Evolutionary conservation across 2,888 invertebrate genomes (phyloP).

Genomic region (Pocota personata): DNA sequence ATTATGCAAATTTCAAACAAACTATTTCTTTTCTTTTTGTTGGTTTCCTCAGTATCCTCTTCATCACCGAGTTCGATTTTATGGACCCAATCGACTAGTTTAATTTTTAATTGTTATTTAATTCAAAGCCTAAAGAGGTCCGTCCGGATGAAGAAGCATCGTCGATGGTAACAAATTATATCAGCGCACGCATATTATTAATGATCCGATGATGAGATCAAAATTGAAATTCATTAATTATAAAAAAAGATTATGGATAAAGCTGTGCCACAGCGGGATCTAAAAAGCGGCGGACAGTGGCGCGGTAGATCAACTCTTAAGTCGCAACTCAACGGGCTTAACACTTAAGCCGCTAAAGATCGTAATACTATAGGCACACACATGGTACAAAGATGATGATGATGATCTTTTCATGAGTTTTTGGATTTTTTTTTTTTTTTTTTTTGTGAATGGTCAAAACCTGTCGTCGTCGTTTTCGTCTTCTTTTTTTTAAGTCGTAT

Average conservation of each 20-base stretch:
- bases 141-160: background rate
- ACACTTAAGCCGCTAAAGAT: slow-evolving; percentile 58
- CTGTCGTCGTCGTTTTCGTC: slow-evolving; percentile 29
- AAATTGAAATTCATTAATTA: slow-evolving; percentile 58
- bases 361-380: slow-evolving; percentile 19
- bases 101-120: slow-evolving; percentile 18
- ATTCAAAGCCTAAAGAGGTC: slow-evolving; percentile 15
- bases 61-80: slow-evolving; percentile 1
- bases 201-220: slow-evolving; percentile 64
- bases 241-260: slow-evolving; percentile 38
- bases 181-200: slow-evolving; percentile 62
- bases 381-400: slow-evolving; percentile 10
- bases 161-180: slow-evolving; percentile 48
- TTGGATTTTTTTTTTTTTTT: background rate
- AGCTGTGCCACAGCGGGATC: slow-evolving; percentile 3
- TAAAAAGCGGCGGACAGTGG: slow-evolving; percentile 10
- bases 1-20: slow-evolving; percentile 38
- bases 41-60: background rate
- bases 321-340: slow-evolving; percentile 41
- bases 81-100: slow-evolving; percentile 4
- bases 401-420: background rate
- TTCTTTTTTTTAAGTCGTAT: slow-evolving; percentile 4
- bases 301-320: slow-evolving; percentile 23
- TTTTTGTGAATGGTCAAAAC: slow-evolving; percentile 41
- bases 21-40: background rate